Evolutionary conservation across 2,797 vertebrate species (phyloP), one percentile per base, ranked within the genome.

Genomic region (Leontocebus nigricollis): DNA sequence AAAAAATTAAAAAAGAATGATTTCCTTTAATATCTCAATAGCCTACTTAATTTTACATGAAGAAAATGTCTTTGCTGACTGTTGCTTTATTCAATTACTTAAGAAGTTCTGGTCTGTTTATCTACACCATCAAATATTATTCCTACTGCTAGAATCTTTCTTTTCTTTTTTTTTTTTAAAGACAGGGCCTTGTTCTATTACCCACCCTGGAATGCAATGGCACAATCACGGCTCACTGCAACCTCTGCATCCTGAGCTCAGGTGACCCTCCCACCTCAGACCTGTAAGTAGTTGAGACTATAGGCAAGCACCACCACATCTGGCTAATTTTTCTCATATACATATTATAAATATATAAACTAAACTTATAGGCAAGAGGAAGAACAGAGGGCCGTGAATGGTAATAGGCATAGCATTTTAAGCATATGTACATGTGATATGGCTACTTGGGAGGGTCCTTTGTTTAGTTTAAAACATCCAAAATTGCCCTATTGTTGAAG

Each of bases 81-180:
- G 70, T 7, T 55, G 13, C 50, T 94, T 88, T 61, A 87, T 70
- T 85, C 81, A 72, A 80, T 90, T 83, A 83, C 33, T 93, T 91
- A 90, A 82, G 24, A 57, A 93, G 72, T 82, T 33, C 81, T 39
- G 82, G 22, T 79, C 7, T 81, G 27, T 75, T 88, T 97, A 83
- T 8, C 20, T 22, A 87, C 30, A 93, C 13, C 87, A 87, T 36
- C 39, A 83, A 90, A 76, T 87, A 77, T 30, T 81, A 36, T 82
- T 89, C 14, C 72, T 90, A 87, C 41, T 61, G 41, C 90, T 12
- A 92, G 27, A 94, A 93, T 67, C 93, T 95, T 96, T 55, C 6
- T 73, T 64, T 64, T 7, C 12, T 30, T 4, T 52, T 70, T 70
- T 36, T 70, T 70, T n/a, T 4, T 39, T 39, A 39, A 70, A 70